Conservation (phyloP, 2,797 vertebrate genomes). For the Dicrostonyx torquatus region DNA sequence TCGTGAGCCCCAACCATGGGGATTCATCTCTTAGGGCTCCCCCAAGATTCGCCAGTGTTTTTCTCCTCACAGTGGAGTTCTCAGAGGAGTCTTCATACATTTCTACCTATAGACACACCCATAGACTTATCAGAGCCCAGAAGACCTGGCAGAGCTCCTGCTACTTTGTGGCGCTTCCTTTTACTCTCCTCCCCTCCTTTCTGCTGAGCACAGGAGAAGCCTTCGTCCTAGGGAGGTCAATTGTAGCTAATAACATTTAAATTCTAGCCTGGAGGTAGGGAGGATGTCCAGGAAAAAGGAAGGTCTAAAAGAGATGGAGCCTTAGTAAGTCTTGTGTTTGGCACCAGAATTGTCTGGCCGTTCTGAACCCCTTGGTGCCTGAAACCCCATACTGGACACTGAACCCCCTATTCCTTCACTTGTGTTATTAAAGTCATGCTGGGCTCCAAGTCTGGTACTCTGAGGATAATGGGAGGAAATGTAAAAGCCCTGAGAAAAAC, state of each 20-base stretch:
- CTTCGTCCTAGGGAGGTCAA: conserved; percentile 14
- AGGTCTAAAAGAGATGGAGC: conserved; percentile 25
- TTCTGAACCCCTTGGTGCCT: not conserved
- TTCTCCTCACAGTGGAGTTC: not conserved
- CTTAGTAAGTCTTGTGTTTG: not conserved
- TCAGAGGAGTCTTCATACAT: not conserved
- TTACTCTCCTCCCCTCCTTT: not conserved
- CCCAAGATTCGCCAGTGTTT: not conserved
- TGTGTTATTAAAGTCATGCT: not conserved
- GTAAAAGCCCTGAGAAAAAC: not conserved
- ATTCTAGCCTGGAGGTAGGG: conserved; percentile 52
- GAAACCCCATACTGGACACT: not conserved
- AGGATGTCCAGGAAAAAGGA: not conserved
- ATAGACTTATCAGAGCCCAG: no score
- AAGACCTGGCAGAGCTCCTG: not conserved
- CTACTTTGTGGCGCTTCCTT: not conserved
- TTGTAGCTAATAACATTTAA: conserved; percentile 66
- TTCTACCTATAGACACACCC: not conserved
- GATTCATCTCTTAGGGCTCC: not conserved
- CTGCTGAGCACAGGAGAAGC: not conserved
- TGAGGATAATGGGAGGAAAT: not conserved
- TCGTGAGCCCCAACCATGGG: not conserved
- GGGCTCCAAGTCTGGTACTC: not conserved
- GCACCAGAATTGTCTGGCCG: not conserved
- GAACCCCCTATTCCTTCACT: not conserved